Percentiles rank a stretch among this genome's conserved stretches.
Conservation (phyloP, 2,113 vertebrate genomes). For the Abramis brama region DNA sequence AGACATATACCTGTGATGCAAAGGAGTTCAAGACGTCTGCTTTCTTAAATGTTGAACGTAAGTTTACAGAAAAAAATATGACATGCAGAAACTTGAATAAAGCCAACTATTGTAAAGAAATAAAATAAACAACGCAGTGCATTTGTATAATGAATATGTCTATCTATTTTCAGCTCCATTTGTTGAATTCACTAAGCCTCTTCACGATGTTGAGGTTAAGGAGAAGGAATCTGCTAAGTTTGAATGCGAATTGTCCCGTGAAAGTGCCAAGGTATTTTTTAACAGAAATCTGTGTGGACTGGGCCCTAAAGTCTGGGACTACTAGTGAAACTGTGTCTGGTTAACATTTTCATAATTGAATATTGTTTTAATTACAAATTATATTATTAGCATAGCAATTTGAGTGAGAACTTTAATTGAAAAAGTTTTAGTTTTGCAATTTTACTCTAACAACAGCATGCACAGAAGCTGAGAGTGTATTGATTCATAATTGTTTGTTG, state of each 20-base stretch:
- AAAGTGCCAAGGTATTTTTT: slow-evolving; percentile 85
- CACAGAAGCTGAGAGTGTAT: background rate
- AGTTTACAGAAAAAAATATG: slow-evolving; percentile 65
- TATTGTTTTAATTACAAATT: background rate
- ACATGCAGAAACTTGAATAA: background rate
- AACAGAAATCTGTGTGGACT: slow-evolving; percentile 39
- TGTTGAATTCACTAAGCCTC: slow-evolving; percentile 90
- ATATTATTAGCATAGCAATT: background rate
- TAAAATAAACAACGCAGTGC: background rate
- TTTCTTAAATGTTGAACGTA: slow-evolving; percentile 96
- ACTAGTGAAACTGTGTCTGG: background rate
- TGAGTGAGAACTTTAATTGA: background rate
- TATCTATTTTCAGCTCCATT: slow-evolving; percentile 80
- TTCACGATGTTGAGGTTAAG: slow-evolving; percentile 91
- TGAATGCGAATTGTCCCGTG: slow-evolving; percentile 95
- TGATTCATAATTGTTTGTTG: slow-evolving; percentile 21
- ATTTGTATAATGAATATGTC: background rate
- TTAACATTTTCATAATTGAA: background rate
- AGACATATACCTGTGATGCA: slow-evolving; percentile 90
- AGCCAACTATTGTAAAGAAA: background rate
- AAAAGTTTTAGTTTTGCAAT: background rate
- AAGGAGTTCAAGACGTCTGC: slow-evolving; percentile 96
- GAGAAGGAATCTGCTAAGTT: slow-evolving; percentile 94
- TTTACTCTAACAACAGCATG: background rate
- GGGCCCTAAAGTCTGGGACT: background rate